Conservation (phyloP, 2,888 invertebrate genomes). For the Herminia tarsipennalis region DNA sequence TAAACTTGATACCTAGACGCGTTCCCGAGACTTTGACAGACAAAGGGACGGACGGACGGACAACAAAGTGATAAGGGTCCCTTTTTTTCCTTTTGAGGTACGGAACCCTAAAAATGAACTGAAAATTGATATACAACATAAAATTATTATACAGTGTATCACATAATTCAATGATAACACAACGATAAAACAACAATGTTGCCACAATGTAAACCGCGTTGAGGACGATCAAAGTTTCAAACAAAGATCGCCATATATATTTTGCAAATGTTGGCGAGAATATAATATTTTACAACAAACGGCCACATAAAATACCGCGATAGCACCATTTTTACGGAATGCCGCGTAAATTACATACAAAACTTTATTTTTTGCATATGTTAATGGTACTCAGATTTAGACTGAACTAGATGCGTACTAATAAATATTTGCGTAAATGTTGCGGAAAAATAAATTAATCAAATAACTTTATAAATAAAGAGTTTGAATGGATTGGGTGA, state of each 20-base stretch:
- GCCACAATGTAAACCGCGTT: no score
- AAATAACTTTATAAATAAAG: not conserved
- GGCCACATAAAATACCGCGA: conserved; percentile 29
- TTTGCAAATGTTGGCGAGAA: conserved; percentile 12
- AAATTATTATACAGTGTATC: no score
- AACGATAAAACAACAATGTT: no score
- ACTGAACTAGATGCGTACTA: conserved; percentile 1
- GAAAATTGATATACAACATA: no score
- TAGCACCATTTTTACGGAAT: conserved; percentile 24
- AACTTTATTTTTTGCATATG: conserved; percentile 29
- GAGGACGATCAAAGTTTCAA: not conserved
- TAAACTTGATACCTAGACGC: no score
- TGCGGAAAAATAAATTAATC: not conserved
- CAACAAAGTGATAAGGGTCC: no score
- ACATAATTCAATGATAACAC: no score
- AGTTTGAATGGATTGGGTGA: no score
- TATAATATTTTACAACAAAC: conserved; percentile 27
- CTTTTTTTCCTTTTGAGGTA: no score
- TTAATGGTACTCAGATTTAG: conserved; percentile 14
- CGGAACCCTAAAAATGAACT: no score
- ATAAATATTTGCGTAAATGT: conserved; percentile 1
- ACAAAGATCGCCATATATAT: conserved; percentile 12
- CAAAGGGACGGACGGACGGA: no score
- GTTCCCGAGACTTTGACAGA: no score
- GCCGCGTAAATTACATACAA: conserved; percentile 19